Evolutionary conservation across 1,140 invertebrate genomes (phyloP), one percentile per base, ranked within the genome.

Genomic region (Epicauta chinensis): DNA sequence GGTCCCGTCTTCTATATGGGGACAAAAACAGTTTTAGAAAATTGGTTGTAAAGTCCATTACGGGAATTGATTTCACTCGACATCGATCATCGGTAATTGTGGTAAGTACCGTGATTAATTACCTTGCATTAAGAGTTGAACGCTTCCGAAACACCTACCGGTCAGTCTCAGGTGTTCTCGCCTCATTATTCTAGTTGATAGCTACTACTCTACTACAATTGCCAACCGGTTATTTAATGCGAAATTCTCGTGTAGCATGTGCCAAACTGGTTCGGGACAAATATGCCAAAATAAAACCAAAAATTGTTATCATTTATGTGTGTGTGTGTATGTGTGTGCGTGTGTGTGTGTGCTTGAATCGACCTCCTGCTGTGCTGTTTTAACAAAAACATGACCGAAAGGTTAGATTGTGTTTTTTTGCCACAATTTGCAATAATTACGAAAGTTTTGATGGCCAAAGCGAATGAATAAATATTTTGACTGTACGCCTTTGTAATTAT

Each of bases 11-110:
- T 23, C 4, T 23, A 7, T 23, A 7, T 23, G 23, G 4, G 55
- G 61, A 56, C 56, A 61, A 54, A 61, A 53, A 42, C 58, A 56
- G 48, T 62, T 54, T 59, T 57, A 55, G 51, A 56, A 56, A 56
- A 57, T 59, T 53, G 4, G 4, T 5, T 23, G 23, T 23, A 23
- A 23, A 23, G 23, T 23, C 23, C 23, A 7, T 3, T 3, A 7
- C 7, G 7, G 23, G 4, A 23, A n/a, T n/a, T n/a, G n/a, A n/a
- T n/a, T n/a, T n/a, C n/a, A n/a, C n/a, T n/a, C n/a, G n/a, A n/a
- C n/a, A 23, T 23, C 23, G 23, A 23, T 23, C 23, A 7, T n/a
- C n/a, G n/a, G n/a, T n/a, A n/a, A n/a, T n/a, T n/a, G n/a, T n/a
- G n/a, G n/a, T n/a, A n/a, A n/a, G n/a, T n/a, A n/a, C n/a, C n/a